Evolutionary conservation across 2,113 vertebrate genomes (phyloP), one percentile per base, ranked within the genome.

Genomic region (Argyrosomus japonicus): DNA sequence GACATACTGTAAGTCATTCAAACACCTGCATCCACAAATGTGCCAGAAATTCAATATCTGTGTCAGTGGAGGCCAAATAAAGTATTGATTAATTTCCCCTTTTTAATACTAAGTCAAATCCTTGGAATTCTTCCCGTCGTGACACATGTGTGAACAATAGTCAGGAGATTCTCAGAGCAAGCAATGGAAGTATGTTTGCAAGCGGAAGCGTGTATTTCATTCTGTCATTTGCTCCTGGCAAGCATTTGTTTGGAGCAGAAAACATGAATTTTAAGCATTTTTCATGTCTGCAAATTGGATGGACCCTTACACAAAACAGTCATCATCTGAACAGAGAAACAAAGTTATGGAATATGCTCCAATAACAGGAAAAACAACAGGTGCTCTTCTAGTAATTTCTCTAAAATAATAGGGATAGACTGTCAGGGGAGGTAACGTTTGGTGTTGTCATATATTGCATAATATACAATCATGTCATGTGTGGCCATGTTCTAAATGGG

Each of bases 81-180:
- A 63, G 54, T 73, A 73, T 54, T 68, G 48, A 56, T 74, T 53
- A 27, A 56, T 62, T 63, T 79, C 25, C 57, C 10, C 27, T 57
- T 75, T 64, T 61, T 45, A 57, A 36, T 68, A 57, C 0, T 0
- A 57, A 80, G 50, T 57, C 21, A 63, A 63, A 60, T 36, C 27
- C 23, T n/a, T 62, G 54, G 48, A 29, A 68, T n/a, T 29, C 32
- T 65, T 65, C 6, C 21, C 67, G 17, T 48, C 50, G 12, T 68
- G 68, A 69, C 40, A 82, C 21, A 43, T 23, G 13, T 70, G 29
- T 70, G 57, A 82, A 64, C 14, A 54, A 83, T 70, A 48, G 48
- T 57, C 57, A 75, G 45, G 10, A 14, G 48, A 75, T 54, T 81
- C 13, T 45, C 1, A 27, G 45, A 40, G 17, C 45, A 75, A 75